These are phyloP conservation scores for Chaetodon trifascialis DNA, from an alignment of 2,113 vertebrate genomes.

Conservation along the genomic window DNA sequence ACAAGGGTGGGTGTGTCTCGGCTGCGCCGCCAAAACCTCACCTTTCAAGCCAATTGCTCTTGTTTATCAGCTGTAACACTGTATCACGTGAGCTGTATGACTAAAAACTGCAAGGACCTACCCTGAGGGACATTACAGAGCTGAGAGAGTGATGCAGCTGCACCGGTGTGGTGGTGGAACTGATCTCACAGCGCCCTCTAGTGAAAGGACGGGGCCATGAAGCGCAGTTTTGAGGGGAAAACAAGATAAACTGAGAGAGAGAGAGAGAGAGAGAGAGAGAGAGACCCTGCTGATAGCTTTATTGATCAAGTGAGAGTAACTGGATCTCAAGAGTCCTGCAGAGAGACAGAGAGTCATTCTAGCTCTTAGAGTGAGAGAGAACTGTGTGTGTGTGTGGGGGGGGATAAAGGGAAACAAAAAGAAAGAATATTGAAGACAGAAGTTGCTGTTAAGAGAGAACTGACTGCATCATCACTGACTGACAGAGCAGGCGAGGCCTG, in stretches of 20 bases:
- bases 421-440: background rate
- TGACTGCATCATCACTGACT: background rate
- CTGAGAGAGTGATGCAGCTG: background rate
- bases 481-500: slow-evolving; percentile 19
- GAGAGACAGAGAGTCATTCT: slow-evolving; percentile 61
- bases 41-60: background rate
- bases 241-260: slow-evolving; percentile 3
- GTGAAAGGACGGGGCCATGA: slow-evolving; percentile 1
- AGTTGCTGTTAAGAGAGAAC: background rate
- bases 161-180: background rate
- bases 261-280: slow-evolving; percentile 6
- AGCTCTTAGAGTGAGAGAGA: slow-evolving; percentile 41
- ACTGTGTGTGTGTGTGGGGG: slow-evolving; percentile 19
- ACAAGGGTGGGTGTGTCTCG: background rate
- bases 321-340: slow-evolving; percentile 56
- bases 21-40: background rate
- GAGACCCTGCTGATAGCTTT: slow-evolving; percentile 49
- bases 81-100: background rate
- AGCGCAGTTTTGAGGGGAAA: background rate
- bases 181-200: slow-evolving; percentile 45
- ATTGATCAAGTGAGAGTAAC: slow-evolving; percentile 69
- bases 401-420: slow-evolving; percentile 11
- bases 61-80: slow-evolving; percentile 9
- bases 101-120: background rate
- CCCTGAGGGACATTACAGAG: slow-evolving; percentile 25